Base-by-base conservation (phyloP, 2,888 invertebrate species). In the Lithosia quadra region DNA sequence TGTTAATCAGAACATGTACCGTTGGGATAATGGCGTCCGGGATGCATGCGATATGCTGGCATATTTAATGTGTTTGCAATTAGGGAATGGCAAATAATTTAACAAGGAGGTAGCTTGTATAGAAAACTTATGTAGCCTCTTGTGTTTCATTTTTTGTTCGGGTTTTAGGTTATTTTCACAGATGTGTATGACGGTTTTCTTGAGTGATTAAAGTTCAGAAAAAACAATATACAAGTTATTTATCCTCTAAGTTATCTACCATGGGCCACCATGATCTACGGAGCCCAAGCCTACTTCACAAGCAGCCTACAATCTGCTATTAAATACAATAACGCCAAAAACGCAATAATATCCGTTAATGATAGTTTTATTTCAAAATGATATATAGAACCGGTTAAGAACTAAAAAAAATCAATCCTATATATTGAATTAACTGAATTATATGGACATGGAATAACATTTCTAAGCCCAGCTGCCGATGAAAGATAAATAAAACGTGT, bases 1-100 rank as follows among this genome's bases (percentile, higher is more conserved):
- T 90, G 91, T 91, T 92, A 91, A 92, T 91, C 89, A 81, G 81
- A 84, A 84, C 78, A 76, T 65, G 73, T 71, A 71, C 61, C 69
- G 80, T 75, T 71, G 82, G 86, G 86, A 82, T 88, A 88, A 90
- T 85, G 85, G 85, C 72, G 72, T 74, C 78, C 79, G 76, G 85
- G 84, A 86, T 84, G 86, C 76, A 83, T 80, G 80, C 78, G 85
- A 88, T 90, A 86, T 84, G 86, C 85, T 78, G 80, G 79, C 78
- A 81, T 80, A 80, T 77, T 75, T 80, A 75, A 80, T 79, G 81
- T 49, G 62, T 79, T 75, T 39, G 81, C 75, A 81, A 80, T 80
- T 80, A 79, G 68, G 9, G 72, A 65, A 56, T 33, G 24, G 63
- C 22, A 71, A 72, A 78, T 79, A 74, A 80, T 80, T 76, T 66